phyloP scores from a whole-genome alignment of 2,113 vertebrate species.

The Phyllostomus hastatus region DNA sequence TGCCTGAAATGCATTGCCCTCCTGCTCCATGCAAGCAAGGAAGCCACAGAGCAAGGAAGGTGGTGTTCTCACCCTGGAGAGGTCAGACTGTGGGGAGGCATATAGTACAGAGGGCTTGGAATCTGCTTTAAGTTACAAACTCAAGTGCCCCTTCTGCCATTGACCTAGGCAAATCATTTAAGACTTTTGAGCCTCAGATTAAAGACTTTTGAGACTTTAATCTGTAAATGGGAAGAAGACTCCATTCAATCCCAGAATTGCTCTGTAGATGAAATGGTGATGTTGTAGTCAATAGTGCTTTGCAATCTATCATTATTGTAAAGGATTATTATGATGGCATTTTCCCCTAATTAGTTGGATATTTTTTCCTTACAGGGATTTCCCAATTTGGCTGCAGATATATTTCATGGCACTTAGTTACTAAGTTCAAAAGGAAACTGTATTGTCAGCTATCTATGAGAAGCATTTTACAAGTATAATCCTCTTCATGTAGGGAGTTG shows the following conservation, averaged over 20 bases:
- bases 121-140: not conserved
- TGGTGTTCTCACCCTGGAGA: not conserved
- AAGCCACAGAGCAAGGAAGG: not conserved
- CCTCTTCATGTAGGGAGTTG: not conserved
- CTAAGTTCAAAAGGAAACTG: not conserved
- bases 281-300: not conserved
- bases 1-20: rapidly evolving
- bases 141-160: not conserved
- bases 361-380: not conserved
- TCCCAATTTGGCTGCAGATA: not conserved
- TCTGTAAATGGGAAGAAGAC: not conserved
- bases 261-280: not conserved
- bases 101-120: rapidly evolving
- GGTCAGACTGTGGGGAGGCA: not conserved
- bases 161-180: not conserved
- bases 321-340: not conserved
- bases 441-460: not conserved
- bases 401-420: not conserved
- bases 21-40: not conserved
- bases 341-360: not conserved
- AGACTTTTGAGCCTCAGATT: not conserved
- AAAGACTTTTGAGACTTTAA: too few species aligned
- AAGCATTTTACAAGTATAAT: not conserved
- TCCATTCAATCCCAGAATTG: not conserved
- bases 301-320: not conserved